A percentile compares a stretch with the other conserved stretches of the same genome.
These are phyloP conservation scores for Cossypha polioptera DNA, from an alignment of 2,797 vertebrate genomes.

Conservation along the genomic window DNA sequence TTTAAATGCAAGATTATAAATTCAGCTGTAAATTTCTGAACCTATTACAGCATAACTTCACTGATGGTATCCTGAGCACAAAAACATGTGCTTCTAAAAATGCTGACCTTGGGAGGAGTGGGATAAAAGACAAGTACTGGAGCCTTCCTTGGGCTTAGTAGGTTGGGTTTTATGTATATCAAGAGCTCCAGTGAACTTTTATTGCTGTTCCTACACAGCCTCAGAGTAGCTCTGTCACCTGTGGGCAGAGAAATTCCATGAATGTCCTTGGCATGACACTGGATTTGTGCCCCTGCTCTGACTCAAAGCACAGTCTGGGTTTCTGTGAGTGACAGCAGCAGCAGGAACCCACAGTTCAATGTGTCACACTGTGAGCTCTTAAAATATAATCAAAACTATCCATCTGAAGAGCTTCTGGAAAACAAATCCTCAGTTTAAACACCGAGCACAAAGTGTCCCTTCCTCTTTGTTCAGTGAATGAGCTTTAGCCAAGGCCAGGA, in stretches of 20 bases:
- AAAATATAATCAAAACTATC: not conserved
- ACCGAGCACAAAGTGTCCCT: not conserved
- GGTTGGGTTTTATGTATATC: not conserved
- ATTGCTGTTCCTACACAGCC: not conserved
- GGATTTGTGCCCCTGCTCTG: not conserved
- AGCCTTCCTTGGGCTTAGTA: not conserved
- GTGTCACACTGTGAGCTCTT: not conserved
- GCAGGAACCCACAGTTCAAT: not conserved
- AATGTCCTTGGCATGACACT: not conserved
- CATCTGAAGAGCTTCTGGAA: constrained; percentile 12
- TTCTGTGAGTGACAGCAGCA: not conserved
- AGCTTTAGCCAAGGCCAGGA: constrained; percentile 29
- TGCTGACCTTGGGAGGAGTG: not conserved
- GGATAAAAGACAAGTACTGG: not conserved
- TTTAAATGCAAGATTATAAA: not conserved
- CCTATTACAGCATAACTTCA: not conserved
- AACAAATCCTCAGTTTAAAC: constrained; percentile 13
- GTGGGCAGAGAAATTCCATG: not conserved
- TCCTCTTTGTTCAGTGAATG: not conserved
- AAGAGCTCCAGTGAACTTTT: not conserved
- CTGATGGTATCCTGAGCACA: not conserved
- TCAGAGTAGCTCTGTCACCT: not conserved
- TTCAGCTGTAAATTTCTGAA: not conserved
- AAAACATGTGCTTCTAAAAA: not conserved
- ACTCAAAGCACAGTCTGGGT: not conserved